These are phyloP conservation scores for Hypselothyrea guttata DNA, from an alignment of 2,888 invertebrate species.

Conservation along the genomic window DNA sequence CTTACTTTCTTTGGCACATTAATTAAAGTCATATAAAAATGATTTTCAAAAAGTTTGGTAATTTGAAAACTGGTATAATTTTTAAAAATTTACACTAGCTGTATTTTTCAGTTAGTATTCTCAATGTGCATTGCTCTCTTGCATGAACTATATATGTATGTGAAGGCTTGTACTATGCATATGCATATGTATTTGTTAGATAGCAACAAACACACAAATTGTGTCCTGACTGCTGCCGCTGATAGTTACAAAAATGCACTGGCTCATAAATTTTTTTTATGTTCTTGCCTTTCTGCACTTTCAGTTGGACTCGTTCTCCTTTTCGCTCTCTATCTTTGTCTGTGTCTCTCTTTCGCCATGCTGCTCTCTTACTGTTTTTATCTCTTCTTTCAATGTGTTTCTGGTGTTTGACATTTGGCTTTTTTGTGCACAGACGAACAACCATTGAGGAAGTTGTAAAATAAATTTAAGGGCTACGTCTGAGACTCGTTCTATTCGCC, in stretches of 20 bases:
- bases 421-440: constrained; percentile 28
- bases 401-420: constrained; percentile 48
- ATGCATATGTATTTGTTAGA: not conserved
- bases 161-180: no score
- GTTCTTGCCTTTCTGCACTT: constrained; percentile 57
- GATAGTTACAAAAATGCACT: constrained; percentile 60
- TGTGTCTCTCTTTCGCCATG: constrained; percentile 3
- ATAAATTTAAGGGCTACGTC: constrained; percentile 60
- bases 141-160: no score
- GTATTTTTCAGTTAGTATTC: no score
- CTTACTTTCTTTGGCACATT: no score
- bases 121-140: no score
- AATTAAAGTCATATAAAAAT: no score
- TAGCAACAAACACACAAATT: not conserved
- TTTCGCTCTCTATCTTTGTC: constrained; percentile 10
- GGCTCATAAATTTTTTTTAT: constrained; percentile 71
- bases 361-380: constrained; percentile 7
- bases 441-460: constrained; percentile 66
- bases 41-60: no score
- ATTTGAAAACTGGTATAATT: no score
- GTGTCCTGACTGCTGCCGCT: constrained; percentile 28
- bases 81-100: no score
- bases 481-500: constrained; percentile 6
- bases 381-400: constrained; percentile 6
- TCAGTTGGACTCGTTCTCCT: constrained; percentile 14